Evolutionary conservation across 1,140 invertebrate genomes (phyloP).

Genomic region (Rhagoletis pomonella): DNA sequence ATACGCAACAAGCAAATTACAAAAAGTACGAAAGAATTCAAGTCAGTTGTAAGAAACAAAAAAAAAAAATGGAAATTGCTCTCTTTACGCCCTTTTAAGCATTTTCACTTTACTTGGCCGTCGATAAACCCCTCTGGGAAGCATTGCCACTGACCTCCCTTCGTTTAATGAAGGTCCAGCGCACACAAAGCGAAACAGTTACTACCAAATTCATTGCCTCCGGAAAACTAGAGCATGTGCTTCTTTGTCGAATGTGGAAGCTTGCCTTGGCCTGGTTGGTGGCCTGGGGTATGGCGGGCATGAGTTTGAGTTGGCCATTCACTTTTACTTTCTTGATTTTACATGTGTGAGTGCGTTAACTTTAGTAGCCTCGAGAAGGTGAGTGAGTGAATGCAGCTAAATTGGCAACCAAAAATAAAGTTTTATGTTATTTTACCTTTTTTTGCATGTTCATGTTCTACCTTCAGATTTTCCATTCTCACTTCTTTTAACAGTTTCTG

Average conservation of each 20-base stretch:
- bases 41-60: neutral
- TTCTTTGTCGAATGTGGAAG: neutral
- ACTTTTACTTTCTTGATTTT: neutral
- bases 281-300: neutral
- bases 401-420: neutral
- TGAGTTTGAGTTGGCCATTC: neutral
- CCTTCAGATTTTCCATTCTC: neutral
- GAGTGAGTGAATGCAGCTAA: neutral
- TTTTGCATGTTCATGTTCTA: neutral
- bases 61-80: neutral
- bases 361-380: neutral
- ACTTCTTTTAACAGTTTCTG: neutral
- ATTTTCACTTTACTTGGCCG: neutral
- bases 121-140: conserved; percentile 1
- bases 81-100: conserved; percentile 9
- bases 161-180: conserved; percentile 1
- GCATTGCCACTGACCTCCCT: neutral
- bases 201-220: neutral
- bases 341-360: neutral
- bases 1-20: neutral
- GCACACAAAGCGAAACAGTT: neutral
- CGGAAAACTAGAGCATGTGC: conserved; percentile 1
- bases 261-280: neutral
- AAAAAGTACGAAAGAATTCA: neutral
- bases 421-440: neutral